These are phyloP conservation scores for Chunga burmeisteri DNA, from an alignment of 2,113 vertebrate genomes.

Conservation along the genomic window DNA sequence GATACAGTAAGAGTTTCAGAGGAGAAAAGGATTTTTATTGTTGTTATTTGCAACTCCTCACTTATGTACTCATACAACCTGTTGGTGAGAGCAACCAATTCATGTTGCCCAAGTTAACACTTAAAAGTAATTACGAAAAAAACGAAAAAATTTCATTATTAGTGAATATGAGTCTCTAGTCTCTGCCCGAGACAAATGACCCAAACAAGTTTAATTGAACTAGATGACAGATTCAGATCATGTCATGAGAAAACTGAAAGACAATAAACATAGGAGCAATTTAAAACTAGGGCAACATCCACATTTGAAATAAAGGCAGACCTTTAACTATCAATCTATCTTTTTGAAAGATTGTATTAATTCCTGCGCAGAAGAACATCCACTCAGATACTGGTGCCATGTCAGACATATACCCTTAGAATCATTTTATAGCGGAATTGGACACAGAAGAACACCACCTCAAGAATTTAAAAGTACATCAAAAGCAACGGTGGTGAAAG, in stretches of 20 bases:
- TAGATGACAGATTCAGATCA: background rate
- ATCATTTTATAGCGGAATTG: background rate
- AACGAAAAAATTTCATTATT: background rate
- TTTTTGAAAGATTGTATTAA: background rate
- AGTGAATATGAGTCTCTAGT: background rate
- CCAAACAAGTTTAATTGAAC: background rate
- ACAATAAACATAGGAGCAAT: background rate
- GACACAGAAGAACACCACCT: constrained; percentile 2
- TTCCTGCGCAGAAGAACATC: background rate
- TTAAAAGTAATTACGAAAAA: background rate
- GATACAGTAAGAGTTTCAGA: background rate
- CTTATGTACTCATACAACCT: background rate
- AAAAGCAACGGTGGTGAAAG: constrained; percentile 20
- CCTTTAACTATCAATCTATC: background rate
- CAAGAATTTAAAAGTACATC: background rate
- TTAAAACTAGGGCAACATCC: background rate
- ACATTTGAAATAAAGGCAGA: background rate
- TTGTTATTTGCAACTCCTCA: background rate
- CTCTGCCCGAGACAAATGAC: background rate
- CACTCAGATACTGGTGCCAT: background rate
- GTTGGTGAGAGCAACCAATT: background rate
- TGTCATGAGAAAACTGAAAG: background rate
- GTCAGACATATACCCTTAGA: background rate
- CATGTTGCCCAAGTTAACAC: background rate
- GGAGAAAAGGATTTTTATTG: background rate